These are phyloP conservation scores for Phaedon cochleariae DNA, from an alignment of 2,888 invertebrate species.

Conservation along the genomic window DNA sequence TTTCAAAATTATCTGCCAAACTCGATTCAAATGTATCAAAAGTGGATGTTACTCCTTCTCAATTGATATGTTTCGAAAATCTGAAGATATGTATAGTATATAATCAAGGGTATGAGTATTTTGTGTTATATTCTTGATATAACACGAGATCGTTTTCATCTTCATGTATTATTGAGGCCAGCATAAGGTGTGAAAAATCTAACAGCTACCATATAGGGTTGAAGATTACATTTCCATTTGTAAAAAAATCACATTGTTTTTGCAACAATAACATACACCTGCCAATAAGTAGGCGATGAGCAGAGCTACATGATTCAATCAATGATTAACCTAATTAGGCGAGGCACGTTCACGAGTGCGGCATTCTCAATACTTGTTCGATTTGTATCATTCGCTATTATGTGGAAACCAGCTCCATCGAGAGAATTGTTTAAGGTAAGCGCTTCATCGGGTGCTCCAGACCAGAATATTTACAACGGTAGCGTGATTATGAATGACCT, in stretches of 20 bases:
- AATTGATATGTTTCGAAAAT: no score
- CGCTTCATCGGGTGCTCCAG: not conserved
- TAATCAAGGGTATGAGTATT: no score
- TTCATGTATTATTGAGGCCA: no score
- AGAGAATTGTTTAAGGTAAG: not conserved
- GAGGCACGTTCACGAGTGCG: constrained; percentile 5
- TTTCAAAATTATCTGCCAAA: no score
- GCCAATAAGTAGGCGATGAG: not conserved
- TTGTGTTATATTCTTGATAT: no score
- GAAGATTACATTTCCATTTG: not conserved
- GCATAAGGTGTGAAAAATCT: no score
- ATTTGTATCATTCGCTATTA: constrained; percentile 1
- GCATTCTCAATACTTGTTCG: constrained; percentile 2
- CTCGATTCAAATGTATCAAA: no score
- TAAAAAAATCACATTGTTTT: not conserved
- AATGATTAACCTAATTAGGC: constrained; percentile 9
- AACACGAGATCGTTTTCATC: no score
- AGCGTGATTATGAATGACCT: not conserved
- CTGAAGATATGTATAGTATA: no score
- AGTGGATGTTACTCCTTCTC: no score
- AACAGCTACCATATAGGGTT: no score
- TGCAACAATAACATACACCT: not conserved
- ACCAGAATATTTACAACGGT: no score
- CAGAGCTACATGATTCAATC: constrained; percentile 4
- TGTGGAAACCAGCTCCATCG: constrained; percentile 9